Evolutionary conservation across 2,797 vertebrate genomes (phyloP), one percentile per base, ranked within the genome.

Genomic region (Cacajao melanocephalus): DNA sequence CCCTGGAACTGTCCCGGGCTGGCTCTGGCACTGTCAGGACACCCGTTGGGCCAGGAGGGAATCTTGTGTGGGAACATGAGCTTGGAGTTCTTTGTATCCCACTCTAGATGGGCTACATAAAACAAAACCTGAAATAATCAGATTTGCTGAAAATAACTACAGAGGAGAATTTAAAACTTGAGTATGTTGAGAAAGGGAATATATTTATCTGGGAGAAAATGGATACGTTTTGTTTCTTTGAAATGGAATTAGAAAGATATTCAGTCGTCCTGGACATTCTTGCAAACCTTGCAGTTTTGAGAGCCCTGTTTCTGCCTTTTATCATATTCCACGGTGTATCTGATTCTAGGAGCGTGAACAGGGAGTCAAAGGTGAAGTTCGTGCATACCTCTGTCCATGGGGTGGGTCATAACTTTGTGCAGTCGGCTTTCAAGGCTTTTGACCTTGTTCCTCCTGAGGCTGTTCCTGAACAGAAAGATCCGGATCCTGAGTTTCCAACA

Each of bases 351-450:
- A 99, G 98, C 48, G 98, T 99, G 97, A 99, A 99, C 98, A 99
- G 98, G 98, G 98, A 98, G 75, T 99, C 99, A 57, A 98, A 98
- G 96, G 98, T 99, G 98, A 99, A 99, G 98, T 99, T 99, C n/a
- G 99, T 99, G 88, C 99, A 99, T 96, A 99, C 99, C 0, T 99
- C 99, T 30, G 99, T 99, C 97, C 99, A 99, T 1, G 99, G 99
- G 0, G 99, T 99, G 48, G 99, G 99, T 39, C 99, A 99, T 73
- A 30, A 98, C 15, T 99, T 99, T 88, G 99, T 99, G 95, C 99
- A 99, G 97, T 98, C 99, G 1, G 99, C 99, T 1, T 99, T 99
- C 97, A 98, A 99, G 97, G 99, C 99, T 3, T 99, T 99, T 96
- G 99, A 99, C 97, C 99, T 99, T 39, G 98, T 46, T 36, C 99